Evolutionary conservation across 2,797 vertebrate genomes (phyloP).

Genomic region (Acrocephalus scirpaceus): DNA sequence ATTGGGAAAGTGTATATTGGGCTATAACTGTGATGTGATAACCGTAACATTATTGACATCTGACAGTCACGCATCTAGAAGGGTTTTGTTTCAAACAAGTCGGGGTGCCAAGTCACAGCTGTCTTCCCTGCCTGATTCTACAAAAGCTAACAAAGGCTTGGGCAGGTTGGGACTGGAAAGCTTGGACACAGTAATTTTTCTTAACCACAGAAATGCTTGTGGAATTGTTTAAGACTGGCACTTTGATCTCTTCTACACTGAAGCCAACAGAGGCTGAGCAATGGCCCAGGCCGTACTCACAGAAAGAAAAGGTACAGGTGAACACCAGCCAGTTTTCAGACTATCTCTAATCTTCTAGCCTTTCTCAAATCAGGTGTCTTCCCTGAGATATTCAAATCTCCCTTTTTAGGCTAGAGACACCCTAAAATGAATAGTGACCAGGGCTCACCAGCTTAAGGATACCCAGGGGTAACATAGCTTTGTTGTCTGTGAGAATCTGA

Average conservation of each 20-base stretch:
- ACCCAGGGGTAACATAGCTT: not conserved
- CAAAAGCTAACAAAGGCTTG: not conserved
- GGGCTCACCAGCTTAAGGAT: not conserved
- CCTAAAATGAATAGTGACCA: not conserved
- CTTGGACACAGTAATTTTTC: not conserved
- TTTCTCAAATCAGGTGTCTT: not conserved
- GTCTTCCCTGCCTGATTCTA: not conserved
- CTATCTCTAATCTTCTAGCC: not conserved
- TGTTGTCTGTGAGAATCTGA: not conserved
- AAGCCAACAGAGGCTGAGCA: not conserved
- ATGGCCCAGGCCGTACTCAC: not conserved
- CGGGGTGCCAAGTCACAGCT: not conserved
- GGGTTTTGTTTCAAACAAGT: not conserved
- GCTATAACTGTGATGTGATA: not conserved
- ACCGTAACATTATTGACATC: accelerated
- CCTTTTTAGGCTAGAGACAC: not conserved
- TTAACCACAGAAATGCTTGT: not conserved
- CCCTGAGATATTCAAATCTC: not conserved
- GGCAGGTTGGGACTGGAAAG: not conserved
- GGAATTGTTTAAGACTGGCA: not conserved
- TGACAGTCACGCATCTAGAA: not conserved
- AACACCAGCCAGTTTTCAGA: not conserved
- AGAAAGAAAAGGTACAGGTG: not conserved
- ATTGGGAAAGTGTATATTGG: not conserved
- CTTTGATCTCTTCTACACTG: not conserved